A percentile compares a stretch with the other conserved stretches of the same genome.
Evolutionary conservation across 2,113 vertebrate genomes (phyloP).

Genomic region (Setophaga coronata): DNA sequence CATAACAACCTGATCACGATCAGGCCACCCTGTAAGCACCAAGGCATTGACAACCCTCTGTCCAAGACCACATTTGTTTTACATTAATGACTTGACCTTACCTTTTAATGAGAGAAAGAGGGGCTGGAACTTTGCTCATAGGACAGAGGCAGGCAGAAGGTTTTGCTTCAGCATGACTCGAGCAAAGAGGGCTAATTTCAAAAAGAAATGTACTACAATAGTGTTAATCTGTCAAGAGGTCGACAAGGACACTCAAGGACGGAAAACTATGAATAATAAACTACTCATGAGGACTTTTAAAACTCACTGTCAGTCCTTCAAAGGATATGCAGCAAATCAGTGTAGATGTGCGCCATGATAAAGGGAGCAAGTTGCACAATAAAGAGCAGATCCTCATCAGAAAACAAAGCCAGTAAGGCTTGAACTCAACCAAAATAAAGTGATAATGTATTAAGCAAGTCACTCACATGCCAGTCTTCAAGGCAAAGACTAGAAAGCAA

Average conservation of each 20-base stretch:
- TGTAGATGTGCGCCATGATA: background rate
- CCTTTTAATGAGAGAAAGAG: background rate
- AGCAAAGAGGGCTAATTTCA: background rate
- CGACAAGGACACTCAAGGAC: background rate
- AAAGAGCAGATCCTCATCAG: background rate
- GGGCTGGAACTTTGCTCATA: background rate
- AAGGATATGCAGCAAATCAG: background rate
- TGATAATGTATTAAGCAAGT: background rate
- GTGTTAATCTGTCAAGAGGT: background rate
- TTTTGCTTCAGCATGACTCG: background rate
- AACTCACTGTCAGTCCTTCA: background rate
- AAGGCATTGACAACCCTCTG: background rate
- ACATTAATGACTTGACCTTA: rapidly evolving
- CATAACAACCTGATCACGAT: background rate
- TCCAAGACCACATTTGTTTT: background rate
- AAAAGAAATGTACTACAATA: background rate
- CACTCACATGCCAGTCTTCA: background rate
- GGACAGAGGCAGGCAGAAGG: background rate
- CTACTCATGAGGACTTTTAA: background rate
- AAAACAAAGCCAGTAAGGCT: background rate
- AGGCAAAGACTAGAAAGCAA: background rate
- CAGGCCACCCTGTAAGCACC: background rate
- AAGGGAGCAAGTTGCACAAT: background rate
- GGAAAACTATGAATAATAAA: background rate
- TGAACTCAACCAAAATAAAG: background rate